Percentiles rank a stretch among this genome's conserved stretches.
These are phyloP conservation scores for Halotydeus destructor DNA, from an alignment of 1,140 invertebrate species.

Conservation along the genomic window DNA sequence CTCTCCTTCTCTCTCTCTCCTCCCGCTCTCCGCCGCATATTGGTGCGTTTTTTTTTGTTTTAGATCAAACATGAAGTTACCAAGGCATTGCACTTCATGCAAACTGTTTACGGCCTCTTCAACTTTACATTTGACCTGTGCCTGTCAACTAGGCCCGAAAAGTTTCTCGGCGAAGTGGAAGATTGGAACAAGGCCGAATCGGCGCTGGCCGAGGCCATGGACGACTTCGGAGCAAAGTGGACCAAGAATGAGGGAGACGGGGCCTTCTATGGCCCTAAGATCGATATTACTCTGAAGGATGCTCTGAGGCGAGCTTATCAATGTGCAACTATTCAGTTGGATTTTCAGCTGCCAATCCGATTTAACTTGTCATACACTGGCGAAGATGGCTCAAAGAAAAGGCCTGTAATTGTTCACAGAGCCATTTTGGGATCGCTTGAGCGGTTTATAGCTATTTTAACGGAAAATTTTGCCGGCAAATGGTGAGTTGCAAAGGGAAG, in stretches of 20 bases:
- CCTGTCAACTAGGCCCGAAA: slow-evolving; percentile 83
- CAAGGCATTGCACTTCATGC: slow-evolving; percentile 65
- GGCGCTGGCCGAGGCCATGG: slow-evolving; percentile 55
- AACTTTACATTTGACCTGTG: slow-evolving; percentile 84
- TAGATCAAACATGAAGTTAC: slow-evolving; percentile 61
- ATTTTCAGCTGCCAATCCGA: slow-evolving; percentile 85
- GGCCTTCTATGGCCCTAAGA: slow-evolving; percentile 98
- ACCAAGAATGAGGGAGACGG: slow-evolving; percentile 73
- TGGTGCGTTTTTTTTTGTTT: slow-evolving; percentile 9
- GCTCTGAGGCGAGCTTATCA: slow-evolving; percentile 72
- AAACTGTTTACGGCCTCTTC: slow-evolving; percentile 67
- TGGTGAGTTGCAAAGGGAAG: slow-evolving; percentile 40
- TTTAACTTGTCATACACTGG: slow-evolving; percentile 70
- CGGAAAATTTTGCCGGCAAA: slow-evolving; percentile 90
- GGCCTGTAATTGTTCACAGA: slow-evolving; percentile 93
- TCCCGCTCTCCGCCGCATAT: neutral
- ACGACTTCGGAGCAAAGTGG: slow-evolving; percentile 70
- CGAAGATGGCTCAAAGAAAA: slow-evolving; percentile 63
- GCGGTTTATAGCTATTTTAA: slow-evolving; percentile 91
- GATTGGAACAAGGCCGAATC: slow-evolving; percentile 81
- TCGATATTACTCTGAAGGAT: slow-evolving; percentile 91
- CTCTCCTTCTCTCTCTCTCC: neutral
- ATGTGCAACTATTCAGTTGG: slow-evolving; percentile 93
- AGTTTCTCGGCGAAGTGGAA: slow-evolving; percentile 69
- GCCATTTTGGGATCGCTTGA: slow-evolving; percentile 93